A percentile compares a stretch with the other conserved stretches of the same genome.
phyloP scores from a whole-genome alignment of 2,888 invertebrate genomes.

The Leucophora obtusa region DNA sequence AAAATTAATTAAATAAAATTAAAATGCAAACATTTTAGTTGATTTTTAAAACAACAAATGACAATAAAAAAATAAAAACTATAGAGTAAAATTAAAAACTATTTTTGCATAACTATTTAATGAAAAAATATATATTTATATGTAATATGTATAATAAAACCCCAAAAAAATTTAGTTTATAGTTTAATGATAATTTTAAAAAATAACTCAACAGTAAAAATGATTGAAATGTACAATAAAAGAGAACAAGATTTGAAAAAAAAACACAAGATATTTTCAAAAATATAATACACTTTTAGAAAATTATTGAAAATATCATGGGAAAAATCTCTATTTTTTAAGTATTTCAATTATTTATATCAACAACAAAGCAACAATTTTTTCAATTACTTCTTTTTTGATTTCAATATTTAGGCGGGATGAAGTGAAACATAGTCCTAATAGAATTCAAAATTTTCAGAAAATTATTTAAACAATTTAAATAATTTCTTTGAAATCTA shows the following conservation, averaged over 20 bases:
- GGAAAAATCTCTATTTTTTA: neutral
- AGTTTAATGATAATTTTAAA: constrained; percentile 49
- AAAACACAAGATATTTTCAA: constrained; percentile 28
- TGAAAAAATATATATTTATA: constrained; percentile 42
- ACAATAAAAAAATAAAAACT: constrained; percentile 48
- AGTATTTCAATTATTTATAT: constrained; percentile 49
- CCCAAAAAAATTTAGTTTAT: constrained; percentile 30
- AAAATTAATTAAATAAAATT: constrained; percentile 31
- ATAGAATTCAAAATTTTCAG: neutral
- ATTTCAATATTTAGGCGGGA: constrained; percentile 11
- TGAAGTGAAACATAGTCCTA: too few relatives aligned
- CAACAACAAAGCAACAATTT: constrained; percentile 63
- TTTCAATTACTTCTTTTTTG: constrained; percentile 20
- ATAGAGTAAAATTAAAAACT: constrained; percentile 24
- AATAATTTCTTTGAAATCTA: neutral
- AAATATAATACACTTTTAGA: constrained; percentile 18
- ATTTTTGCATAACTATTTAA: constrained; percentile 52
- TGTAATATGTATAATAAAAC: constrained; percentile 35
- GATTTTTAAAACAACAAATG: constrained; percentile 61
- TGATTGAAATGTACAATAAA: constrained; percentile 52
- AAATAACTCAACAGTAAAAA: constrained; percentile 60
- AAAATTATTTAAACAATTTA: neutral
- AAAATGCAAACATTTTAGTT: constrained; percentile 32
- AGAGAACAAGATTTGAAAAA: constrained; percentile 20
- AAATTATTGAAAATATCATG: constrained; percentile 16